A percentile compares a stretch with the other conserved stretches of the same genome.
Evolutionary conservation across 2,797 vertebrate genomes (phyloP).

Genomic region (Dermochelys coriacea): DNA sequence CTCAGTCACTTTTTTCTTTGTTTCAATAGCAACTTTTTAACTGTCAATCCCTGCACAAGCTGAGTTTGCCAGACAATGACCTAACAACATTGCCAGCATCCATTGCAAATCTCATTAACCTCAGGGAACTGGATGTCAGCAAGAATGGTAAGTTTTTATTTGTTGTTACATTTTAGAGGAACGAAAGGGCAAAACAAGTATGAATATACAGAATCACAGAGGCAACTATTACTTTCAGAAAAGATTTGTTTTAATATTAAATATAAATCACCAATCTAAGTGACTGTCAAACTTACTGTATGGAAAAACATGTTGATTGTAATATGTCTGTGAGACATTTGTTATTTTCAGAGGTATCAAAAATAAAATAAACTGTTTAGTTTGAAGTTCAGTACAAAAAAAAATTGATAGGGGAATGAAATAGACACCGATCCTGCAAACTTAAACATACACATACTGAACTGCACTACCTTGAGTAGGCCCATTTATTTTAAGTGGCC

Average conservation of each 20-base stretch:
- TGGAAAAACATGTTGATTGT: not conserved
- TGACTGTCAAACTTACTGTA: not conserved
- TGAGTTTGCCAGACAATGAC: constrained; percentile 99
- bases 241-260: not conserved
- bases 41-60: constrained; percentile 95
- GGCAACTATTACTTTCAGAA: not conserved
- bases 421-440: not conserved
- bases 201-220: not conserved
- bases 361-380: not conserved
- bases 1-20: constrained; percentile 55
- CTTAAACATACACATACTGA: not conserved
- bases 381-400: not conserved
- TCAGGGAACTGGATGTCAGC: constrained; percentile 99
- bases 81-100: constrained; percentile 93
- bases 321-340: not conserved
- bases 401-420: not conserved
- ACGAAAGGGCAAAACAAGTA: not conserved
- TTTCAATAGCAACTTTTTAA: constrained; percentile 97
- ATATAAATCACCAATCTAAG: not conserved
- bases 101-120: constrained; percentile 98
- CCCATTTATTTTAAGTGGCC: not conserved
- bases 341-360: not conserved
- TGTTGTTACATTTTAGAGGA: constrained; percentile 5
- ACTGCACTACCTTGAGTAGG: not conserved
- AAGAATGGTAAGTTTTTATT: constrained; percentile 94